These are phyloP conservation scores for Sisor rabdophorus DNA, from an alignment of 2,113 vertebrate genomes.

Conservation along the genomic window DNA sequence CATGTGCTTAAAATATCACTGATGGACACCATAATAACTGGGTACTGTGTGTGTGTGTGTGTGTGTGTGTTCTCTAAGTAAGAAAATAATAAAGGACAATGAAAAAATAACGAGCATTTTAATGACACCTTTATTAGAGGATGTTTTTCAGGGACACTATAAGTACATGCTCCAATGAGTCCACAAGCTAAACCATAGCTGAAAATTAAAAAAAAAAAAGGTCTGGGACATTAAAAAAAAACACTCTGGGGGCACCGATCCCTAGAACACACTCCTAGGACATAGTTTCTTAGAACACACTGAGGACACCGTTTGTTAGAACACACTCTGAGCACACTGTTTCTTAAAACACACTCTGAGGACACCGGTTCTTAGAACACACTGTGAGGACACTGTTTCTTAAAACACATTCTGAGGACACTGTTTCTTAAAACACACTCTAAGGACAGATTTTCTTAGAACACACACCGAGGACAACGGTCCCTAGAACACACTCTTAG, in stretches of 20 bases:
- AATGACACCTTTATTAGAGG: not conserved
- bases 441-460: not conserved
- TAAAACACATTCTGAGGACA: not conserved
- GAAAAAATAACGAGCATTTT: not conserved
- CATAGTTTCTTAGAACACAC: not conserved
- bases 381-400: not conserved
- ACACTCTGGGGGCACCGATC: not conserved
- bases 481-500: not conserved
- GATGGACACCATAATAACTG: not conserved
- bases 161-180: no score
- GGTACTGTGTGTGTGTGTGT: not conserved
- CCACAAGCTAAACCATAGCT: no score
- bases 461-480: not conserved
- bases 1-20: conserved; percentile 1
- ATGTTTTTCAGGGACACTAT: not conserved
- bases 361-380: not conserved
- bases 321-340: not conserved
- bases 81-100: not conserved
- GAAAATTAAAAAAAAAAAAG: not conserved
- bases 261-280: not conserved
- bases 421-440: not conserved
- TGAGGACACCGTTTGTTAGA: not conserved
- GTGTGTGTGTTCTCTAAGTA: not conserved
- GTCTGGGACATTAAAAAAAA: no score
- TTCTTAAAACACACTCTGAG: not conserved